Base-by-base conservation (phyloP, 2,113 vertebrate species). In the Menura novaehollandiae region DNA sequence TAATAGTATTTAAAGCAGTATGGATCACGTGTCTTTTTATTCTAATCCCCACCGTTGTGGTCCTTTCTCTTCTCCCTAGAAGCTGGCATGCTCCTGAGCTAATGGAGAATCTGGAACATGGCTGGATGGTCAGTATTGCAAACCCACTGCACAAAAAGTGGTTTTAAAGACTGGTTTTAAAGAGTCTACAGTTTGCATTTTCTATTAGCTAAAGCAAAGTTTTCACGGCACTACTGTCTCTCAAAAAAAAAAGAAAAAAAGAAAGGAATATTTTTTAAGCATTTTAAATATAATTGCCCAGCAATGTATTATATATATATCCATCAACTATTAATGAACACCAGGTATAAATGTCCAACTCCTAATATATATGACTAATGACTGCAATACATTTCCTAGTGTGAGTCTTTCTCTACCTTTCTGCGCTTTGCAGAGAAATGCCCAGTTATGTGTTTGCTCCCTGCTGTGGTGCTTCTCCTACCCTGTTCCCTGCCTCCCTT, bases 311-410 rank as follows among this genome's bases (percentile, higher is more conserved):
- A 69, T 74, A 76, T 79, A 76, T 79, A 89, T 77, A 64, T 75
- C 44, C 52, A 87, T 94, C 52, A 93, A 89, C 60, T 94, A 85
- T 81, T 96, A 95, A 96, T 93, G 83, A 96, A 82, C 21, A 78
- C 22, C 95, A 96, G 88, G 89, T 95, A 90, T 76, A 95, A 96
- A 64, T 64, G 80, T 96, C 88, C 53, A 78, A 13, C 60, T 89
- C 41, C 28, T 88, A 72, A 64, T 82, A 91, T 43, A 41, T 28
- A 32, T 87, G 92, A 95, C 41, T 92, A 93, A 95, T 92, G 91
- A 75, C 66, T n/a, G 66, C 49, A 91, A 92, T 95, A 68, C 75
- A 94, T 89, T 96, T 92, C 68, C 73, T 58, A 7, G 20, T 11
- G 20, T 71, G n/a, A 44, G 9, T 28, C 23, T 77, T 44, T 47